A percentile compares a stretch with the other conserved stretches of the same genome.
Evolutionary conservation across 2,113 vertebrate species (phyloP).

Genomic region (Aegotheles bennettii): DNA sequence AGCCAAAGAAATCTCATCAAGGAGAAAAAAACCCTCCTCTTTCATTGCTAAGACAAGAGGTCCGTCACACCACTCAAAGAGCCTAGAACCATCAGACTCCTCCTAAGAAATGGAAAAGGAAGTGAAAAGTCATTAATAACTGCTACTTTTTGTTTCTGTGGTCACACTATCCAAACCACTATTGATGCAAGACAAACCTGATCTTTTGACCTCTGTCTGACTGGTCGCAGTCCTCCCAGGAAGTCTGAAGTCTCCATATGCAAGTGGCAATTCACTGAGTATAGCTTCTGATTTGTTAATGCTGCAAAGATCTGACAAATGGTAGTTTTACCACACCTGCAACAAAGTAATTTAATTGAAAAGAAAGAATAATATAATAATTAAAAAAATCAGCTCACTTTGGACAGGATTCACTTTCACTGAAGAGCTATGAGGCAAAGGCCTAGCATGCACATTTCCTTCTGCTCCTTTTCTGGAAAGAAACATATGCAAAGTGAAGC

Average conservation of each 20-base stretch:
- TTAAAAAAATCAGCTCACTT: neutral
- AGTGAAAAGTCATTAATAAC: neutral
- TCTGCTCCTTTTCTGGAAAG: neutral
- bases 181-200: conserved; percentile 67
- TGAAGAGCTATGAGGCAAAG: neutral
- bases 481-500: neutral
- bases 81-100: conserved; percentile 74
- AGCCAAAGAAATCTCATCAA: conserved; percentile 97
- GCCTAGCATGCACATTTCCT: neutral
- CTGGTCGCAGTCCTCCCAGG: conserved; percentile 87
- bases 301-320: conserved; percentile 94
- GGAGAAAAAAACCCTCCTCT: conserved; percentile 87
- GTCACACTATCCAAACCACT: neutral
- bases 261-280: conserved; percentile 90
- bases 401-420: neutral
- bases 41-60: conserved; percentile 93
- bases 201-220: conserved; percentile 77
- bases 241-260: conserved; percentile 98
- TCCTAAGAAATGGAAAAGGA: conserved; percentile 66
- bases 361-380: neutral
- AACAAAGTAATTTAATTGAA: neutral
- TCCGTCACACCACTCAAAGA: conserved; percentile 95
- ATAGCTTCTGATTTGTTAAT: conserved; percentile 81
- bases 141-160: neutral
- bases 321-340: conserved; percentile 96